Base-by-base conservation (phyloP, 2,797 vertebrate genomes). In the Eospalax fontanierii region DNA sequence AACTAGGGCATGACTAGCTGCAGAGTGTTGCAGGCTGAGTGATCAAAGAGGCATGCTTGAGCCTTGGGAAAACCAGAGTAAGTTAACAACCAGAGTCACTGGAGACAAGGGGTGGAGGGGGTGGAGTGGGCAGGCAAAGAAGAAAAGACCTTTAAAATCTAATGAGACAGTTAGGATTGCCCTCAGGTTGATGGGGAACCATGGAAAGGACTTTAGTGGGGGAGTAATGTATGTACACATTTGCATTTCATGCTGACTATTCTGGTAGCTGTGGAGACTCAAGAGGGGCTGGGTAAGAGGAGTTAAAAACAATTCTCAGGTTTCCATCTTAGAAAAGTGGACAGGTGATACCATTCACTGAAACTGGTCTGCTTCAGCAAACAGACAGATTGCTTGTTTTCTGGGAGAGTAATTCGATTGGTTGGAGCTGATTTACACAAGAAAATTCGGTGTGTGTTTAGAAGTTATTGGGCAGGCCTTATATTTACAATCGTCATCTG, bases 381-480 rank as follows among this genome's bases (percentile, higher is more conserved):
- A 83, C 75, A 24, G 11, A 2, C 59, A 46, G 82, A 12, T 63
- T 40, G 16, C 1, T 70, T 71, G 9, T 15, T 57, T 63, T 68
- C 11, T 50, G 82, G 57, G 18, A 33, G 70, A 63, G 35, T 21
- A 7, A 75, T n/a, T 24, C 38, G 35, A 76, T 82, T n/a, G n/a
- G 84, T 35, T 35, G 57, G 40, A 70, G 26, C 38, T 65, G 66
- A 80, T 50, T 94, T 76, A 35, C 30, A 75, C 26, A 70, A 86
- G 61, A 80, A 90, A 87, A 87, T 76, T 74, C 38, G 81, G 46
- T 54, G 38, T 54, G 65, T 59, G 22, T 87, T 94, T 83, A 83
- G 66, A 95, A 80, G 26, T 54, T 74, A 68, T 12, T 78, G 22
- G 30, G 38, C 46, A 89, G 57, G 40, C 59, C 71, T 86, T 82